Evolutionary conservation across 2,113 vertebrate species (phyloP).

Genomic region (Entosphenus tridentatus): DNA sequence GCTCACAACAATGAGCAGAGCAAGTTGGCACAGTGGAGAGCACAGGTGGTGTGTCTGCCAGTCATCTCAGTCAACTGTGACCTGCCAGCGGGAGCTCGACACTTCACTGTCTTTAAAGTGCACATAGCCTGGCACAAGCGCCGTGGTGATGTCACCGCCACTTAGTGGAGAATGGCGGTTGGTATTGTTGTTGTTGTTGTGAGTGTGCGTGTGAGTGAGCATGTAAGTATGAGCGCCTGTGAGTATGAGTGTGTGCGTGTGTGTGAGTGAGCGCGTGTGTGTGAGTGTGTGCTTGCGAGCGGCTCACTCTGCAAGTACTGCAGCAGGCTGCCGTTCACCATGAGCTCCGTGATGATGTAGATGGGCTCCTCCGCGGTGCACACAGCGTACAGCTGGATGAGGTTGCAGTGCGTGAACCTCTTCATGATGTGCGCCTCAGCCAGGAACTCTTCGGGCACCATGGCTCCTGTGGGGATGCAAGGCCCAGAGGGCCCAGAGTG

Average conservation of each 20-base stretch:
- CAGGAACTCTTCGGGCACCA: slow-evolving; percentile 67
- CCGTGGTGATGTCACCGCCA: too few relatives aligned
- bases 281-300: background rate
- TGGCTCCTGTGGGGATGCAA: slow-evolving; percentile 34
- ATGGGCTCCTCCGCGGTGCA: slow-evolving; percentile 74
- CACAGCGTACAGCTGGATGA: slow-evolving; percentile 90
- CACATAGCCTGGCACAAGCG: too few relatives aligned
- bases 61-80: too few relatives aligned
- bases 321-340: slow-evolving; percentile 73
- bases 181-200: background rate
- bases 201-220: background rate
- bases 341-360: slow-evolving; percentile 94
- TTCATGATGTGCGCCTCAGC: slow-evolving; percentile 89
- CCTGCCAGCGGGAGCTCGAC: too few relatives aligned
- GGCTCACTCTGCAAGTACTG: slow-evolving; percentile 68
- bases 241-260: background rate
- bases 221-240: background rate
- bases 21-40: too few relatives aligned
- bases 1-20: too few relatives aligned
- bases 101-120: too few relatives aligned
- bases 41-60: too few relatives aligned
- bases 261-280: background rate
- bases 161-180: background rate
- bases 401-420: slow-evolving; percentile 56
- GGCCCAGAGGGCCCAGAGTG: too few relatives aligned